Base-by-base conservation (phyloP, 2,797 vertebrate species). In the Lates japonicus region DNA sequence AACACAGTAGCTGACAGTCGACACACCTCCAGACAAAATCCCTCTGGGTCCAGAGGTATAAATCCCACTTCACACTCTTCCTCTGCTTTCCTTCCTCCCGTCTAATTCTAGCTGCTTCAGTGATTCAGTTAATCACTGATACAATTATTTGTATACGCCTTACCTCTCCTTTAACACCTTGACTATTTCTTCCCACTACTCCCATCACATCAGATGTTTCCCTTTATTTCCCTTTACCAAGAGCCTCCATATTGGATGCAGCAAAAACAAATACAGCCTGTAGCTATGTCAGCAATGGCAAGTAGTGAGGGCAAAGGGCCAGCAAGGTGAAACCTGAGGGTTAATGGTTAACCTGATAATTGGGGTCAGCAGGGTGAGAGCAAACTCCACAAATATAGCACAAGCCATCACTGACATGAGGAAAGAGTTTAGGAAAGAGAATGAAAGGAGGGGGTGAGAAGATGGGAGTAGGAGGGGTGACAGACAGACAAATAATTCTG, bases 261-360 rank as follows among this genome's bases (percentile, higher is more conserved):
- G 49, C 64, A 35, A 52, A 70, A 74, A 49, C 1, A 16, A 48
- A 19, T 8, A 54, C 55, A 37, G 73, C 67, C 31, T 69, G 16
- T n/a, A 35, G 72, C 55, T 49, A 17, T 58, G 66, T 77, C 62
- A 37, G 42, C 54, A 49, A 37, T 78, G 54, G 64, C 33, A 13
- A 31, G 29, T 20, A 75, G 8, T 42, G 4, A 59, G 64, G 79
- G 63, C 70, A 81, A 82, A 88, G 60, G 70, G 70, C 61, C 70
- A 80, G 39, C 37, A 58, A 83, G 84, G 76, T 82, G 67, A 88
- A 83, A 52, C 60, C 60, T 82, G 25, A 61, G 64, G 59, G 87
- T 88, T 86, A 92, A 94, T 90, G 81, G 66, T 91, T 92, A 91
- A 90, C 80, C 59, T 82, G 76, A 59, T 82, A 77, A 87, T 76